phyloP scores from a whole-genome alignment of 2,797 vertebrate genomes.

The Sarcoramphus papa region DNA sequence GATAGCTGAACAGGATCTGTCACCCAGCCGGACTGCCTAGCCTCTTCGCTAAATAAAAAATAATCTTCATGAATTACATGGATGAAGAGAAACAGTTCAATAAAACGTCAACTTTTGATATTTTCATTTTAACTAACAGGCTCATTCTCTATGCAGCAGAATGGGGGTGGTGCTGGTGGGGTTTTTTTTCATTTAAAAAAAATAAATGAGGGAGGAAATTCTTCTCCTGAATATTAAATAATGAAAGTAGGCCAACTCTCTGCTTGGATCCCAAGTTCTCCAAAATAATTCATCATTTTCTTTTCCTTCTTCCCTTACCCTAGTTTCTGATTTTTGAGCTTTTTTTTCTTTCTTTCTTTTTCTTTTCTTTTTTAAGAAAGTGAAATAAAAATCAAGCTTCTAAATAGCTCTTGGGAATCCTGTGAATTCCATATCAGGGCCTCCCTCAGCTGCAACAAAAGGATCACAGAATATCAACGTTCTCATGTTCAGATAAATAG shows the following conservation, averaged over 20 bases:
- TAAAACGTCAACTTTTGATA: background rate
- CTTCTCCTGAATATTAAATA: constrained; percentile 15
- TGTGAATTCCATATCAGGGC: background rate
- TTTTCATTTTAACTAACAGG: background rate
- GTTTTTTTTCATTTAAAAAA: background rate
- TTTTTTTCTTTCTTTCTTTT: background rate
- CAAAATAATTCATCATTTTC: background rate
- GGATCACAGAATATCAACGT: background rate
- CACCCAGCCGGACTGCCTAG: background rate
- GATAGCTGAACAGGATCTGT: background rate
- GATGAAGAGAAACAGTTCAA: background rate
- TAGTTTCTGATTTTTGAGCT: background rate
- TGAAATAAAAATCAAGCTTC: background rate
- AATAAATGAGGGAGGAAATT: background rate
- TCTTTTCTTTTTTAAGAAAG: background rate
- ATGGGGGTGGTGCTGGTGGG: background rate
- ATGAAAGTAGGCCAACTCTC: constrained; percentile 41
- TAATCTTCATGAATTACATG: background rate
- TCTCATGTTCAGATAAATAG: background rate
- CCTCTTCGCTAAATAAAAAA: background rate
- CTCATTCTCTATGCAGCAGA: background rate
- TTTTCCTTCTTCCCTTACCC: background rate
- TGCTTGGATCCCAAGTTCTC: background rate
- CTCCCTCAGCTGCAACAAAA: background rate
- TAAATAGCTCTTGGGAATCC: background rate